A percentile compares a stretch with the other conserved stretches of the same genome.
phyloP scores from a whole-genome alignment of 2,888 invertebrate species.

The Bombylius discolor region DNA sequence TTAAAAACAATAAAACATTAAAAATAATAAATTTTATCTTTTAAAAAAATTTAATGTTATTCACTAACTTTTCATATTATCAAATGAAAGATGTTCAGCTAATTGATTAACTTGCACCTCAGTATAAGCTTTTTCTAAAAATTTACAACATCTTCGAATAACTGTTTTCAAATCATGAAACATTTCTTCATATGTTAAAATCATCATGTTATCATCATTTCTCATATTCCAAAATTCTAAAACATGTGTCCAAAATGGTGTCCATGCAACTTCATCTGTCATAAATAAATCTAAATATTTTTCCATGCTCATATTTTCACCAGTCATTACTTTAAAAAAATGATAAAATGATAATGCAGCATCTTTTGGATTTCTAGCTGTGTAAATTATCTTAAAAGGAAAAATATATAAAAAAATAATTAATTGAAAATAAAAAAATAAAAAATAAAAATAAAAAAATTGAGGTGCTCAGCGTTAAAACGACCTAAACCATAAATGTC shows the following conservation, averaged over 20 bases:
- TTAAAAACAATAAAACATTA: not conserved
- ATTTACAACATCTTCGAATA: conserved; percentile 22
- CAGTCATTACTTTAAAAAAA: conserved; percentile 22
- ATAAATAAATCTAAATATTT: conserved; percentile 14
- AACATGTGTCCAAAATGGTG: conserved; percentile 30
- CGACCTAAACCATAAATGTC: too few species aligned
- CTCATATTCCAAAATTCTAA: conserved; percentile 31
- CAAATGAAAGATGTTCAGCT: conserved; percentile 24
- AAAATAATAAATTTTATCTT: not conserved
- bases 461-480: too few species aligned
- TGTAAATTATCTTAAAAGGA: conserved; percentile 52
- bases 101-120: conserved; percentile 19
- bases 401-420: not conserved
- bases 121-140: conserved; percentile 19
- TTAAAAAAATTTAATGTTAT: not conserved
- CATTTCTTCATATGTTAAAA: conserved; percentile 32
- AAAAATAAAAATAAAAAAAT: not conserved
- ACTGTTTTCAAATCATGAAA: conserved; percentile 23
- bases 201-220: conserved; percentile 24
- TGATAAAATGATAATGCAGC: conserved; percentile 66
- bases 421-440: not conserved
- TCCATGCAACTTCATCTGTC: conserved; percentile 26
- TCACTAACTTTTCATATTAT: conserved; percentile 23
- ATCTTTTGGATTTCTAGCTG: conserved; percentile 72
- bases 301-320: conserved; percentile 14